phyloP scores from a whole-genome alignment of 1,140 invertebrate species.

The Solenopsis invicta region DNA sequence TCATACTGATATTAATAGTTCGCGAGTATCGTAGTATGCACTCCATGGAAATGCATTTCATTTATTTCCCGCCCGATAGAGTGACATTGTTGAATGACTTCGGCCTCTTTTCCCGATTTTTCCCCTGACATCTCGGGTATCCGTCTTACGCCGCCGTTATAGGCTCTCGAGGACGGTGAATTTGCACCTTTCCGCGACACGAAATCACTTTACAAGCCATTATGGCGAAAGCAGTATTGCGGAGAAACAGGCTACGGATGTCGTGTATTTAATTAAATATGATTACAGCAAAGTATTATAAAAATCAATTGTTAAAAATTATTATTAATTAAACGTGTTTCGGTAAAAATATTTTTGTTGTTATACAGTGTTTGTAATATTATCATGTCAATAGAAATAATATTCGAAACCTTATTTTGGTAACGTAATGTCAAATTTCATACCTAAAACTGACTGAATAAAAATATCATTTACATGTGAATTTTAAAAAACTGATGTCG shows the following conservation, averaged over 20 bases:
- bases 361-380: background rate
- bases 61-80: slow-evolving; percentile 80
- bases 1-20: slow-evolving; percentile 86
- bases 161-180: slow-evolving; percentile 30
- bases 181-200: slow-evolving; percentile 30
- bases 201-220: slow-evolving; percentile 27
- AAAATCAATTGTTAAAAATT: background rate
- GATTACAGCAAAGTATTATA: background rate
- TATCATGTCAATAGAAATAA: background rate
- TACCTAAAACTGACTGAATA: background rate
- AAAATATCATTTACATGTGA: background rate
- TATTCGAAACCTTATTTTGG: background rate
- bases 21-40: slow-evolving; percentile 84
- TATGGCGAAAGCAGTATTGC: background rate
- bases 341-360: background rate
- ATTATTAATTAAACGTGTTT: background rate
- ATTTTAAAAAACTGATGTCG: background rate
- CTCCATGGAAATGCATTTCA: slow-evolving; percentile 86
- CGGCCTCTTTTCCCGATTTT: slow-evolving; percentile 76
- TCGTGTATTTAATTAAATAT: background rate
- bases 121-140: slow-evolving; percentile 51
- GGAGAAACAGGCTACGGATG: background rate
- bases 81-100: slow-evolving; percentile 86
- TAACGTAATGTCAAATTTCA: background rate
- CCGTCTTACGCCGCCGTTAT: slow-evolving; percentile 44